A percentile compares a stretch with the other conserved stretches of the same genome.
Evolutionary conservation across 2,113 vertebrate species (phyloP).

Genomic region (Hippocampus abdominalis): DNA sequence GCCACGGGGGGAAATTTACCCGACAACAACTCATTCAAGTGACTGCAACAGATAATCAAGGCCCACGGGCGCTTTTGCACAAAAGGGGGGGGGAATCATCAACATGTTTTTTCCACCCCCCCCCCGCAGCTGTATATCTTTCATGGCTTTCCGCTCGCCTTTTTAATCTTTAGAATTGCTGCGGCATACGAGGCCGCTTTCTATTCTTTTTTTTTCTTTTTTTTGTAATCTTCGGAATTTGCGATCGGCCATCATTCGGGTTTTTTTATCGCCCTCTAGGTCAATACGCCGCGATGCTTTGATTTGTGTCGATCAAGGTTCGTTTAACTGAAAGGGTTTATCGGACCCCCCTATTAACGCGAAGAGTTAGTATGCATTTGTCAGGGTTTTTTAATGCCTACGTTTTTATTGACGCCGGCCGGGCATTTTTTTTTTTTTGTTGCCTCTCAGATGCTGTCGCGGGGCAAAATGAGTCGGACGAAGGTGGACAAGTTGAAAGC

Average conservation of each 20-base stretch:
- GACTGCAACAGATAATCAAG: constrained; percentile 25
- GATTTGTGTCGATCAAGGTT: constrained; percentile 15
- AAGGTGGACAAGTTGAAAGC: constrained; percentile 77
- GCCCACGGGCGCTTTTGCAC: background rate
- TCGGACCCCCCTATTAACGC: background rate
- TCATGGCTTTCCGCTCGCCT: background rate
- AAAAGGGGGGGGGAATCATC: background rate
- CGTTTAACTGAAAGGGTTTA: constrained; percentile 5
- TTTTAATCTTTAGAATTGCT: constrained; percentile 12
- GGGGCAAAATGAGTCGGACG: constrained; percentile 76
- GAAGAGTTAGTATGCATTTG: background rate
- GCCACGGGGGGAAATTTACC: constrained; percentile 19
- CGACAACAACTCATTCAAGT: constrained; percentile 13
- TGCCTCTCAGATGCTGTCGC: constrained; percentile 72
- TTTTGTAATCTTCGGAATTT: background rate
- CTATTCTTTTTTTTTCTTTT: constrained; percentile 5
- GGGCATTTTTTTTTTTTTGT: constrained; percentile 2
- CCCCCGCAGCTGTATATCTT: constrained; percentile 1
- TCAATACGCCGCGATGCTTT: background rate
- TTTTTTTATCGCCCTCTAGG: background rate
- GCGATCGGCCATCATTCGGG: background rate
- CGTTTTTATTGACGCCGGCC: background rate
- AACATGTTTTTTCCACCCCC: background rate
- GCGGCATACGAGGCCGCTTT: constrained; percentile 7
- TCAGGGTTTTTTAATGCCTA: background rate